phyloP scores from a whole-genome alignment of 2,888 invertebrate genomes.

The Craniophora ligustri region DNA sequence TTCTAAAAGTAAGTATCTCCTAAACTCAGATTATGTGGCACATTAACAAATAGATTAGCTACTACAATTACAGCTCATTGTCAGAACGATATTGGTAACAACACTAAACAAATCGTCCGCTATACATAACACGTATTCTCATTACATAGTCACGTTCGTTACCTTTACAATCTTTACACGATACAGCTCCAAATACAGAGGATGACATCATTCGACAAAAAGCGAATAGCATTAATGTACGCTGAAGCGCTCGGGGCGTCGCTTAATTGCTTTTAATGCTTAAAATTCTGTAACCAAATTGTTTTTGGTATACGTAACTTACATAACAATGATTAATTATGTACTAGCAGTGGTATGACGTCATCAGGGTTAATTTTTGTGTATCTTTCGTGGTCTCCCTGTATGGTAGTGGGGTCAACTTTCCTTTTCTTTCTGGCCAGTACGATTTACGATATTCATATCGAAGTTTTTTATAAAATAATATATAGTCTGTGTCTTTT shows the following conservation, averaged over 20 bases:
- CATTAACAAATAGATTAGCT: slow-evolving; percentile 18
- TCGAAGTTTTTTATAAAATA: no score
- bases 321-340: slow-evolving; percentile 23
- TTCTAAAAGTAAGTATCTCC: no score
- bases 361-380: slow-evolving; percentile 8
- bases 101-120: slow-evolving; percentile 45
- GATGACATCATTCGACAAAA: slow-evolving; percentile 61
- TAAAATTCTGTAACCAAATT: slow-evolving; percentile 40
- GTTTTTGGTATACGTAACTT: slow-evolving; percentile 29
- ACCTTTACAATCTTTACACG: slow-evolving; percentile 52
- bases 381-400: not conserved
- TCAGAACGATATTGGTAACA: slow-evolving; percentile 41
- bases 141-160: slow-evolving; percentile 56
- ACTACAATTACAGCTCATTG: slow-evolving; percentile 11
- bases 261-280: slow-evolving; percentile 37
- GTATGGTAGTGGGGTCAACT: not conserved
- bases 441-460: no score
- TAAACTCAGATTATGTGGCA: no score
- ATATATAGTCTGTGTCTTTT: no score
- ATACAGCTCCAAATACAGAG: slow-evolving; percentile 55
- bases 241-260: slow-evolving; percentile 46
- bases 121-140: slow-evolving; percentile 51
- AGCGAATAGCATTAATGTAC: slow-evolving; percentile 26
- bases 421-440: slow-evolving; percentile 1
- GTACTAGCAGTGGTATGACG: not conserved